Conservation (phyloP, 2,888 invertebrate genomes). For the Drosophila kanekoi region DNA sequence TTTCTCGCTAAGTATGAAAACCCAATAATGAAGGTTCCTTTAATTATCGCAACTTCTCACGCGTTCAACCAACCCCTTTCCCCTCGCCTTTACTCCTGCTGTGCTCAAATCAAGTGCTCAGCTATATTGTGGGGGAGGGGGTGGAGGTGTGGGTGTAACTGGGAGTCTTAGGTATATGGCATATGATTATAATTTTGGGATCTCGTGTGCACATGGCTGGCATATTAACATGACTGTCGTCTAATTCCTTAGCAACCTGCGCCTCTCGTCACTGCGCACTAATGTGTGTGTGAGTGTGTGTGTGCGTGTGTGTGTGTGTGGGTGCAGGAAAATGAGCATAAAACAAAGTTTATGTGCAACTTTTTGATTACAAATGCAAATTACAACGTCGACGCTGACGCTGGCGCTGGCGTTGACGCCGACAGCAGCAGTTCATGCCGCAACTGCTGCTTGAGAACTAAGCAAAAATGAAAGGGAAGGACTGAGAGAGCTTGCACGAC, state of each 20-base stretch:
- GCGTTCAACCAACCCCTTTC: no score
- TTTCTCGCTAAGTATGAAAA: no score
- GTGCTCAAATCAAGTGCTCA: no score
- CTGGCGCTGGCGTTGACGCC: background rate
- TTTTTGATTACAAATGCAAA: conserved; percentile 81
- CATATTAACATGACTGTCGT: conserved; percentile 53
- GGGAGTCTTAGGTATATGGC: background rate
- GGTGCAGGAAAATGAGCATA: conserved; percentile 63
- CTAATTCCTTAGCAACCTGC: conserved; percentile 52
- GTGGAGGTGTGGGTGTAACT: no score
- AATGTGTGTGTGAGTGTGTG: background rate
- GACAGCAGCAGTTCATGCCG: background rate
- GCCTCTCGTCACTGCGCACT: conserved; percentile 23
- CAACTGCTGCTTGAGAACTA: conserved; percentile 37
- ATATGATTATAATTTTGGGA: conserved; percentile 25
- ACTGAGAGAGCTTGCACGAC: background rate
- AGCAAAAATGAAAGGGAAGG: background rate
- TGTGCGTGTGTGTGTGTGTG: conserved; percentile 17
- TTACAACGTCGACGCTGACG: conserved; percentile 59
- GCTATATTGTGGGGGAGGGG: background rate
- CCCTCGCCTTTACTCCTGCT: no score
- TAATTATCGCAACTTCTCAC: no score
- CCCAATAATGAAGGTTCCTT: no score
- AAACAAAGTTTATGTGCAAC: conserved; percentile 79
- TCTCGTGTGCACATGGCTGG: conserved; percentile 27